Evolutionary conservation across 2,113 vertebrate species (phyloP), one percentile per base, ranked within the genome.

Genomic region (Istiophorus platypterus): DNA sequence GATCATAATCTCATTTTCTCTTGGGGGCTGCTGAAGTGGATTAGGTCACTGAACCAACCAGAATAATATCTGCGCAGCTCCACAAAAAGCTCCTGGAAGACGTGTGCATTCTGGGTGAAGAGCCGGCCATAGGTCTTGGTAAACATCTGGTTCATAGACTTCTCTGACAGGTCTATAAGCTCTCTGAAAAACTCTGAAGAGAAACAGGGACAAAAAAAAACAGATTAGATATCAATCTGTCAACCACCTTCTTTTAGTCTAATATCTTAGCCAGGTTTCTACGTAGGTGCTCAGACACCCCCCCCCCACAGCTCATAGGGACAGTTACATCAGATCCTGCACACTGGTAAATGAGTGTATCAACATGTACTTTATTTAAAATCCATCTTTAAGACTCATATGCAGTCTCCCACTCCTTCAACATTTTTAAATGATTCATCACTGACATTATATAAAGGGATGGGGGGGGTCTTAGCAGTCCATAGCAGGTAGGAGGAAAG

Each of bases 141-240:
- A 84, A 97, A 97, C 95, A 97, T 96, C 93, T 96, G 94, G 80
- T 96, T 95, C 94, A 97, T 95, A 2, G 96, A 96, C 85, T 95
- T 96, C 90, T 98, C 96, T 0, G 96, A 95, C 54, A 95, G 78
- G 22, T 95, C 95, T 62, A 97, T 96, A 41, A 97, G 94, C 89
- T 97, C 97, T 72, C 92, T 93, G 92, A 97, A 97, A 85, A 97
- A 96, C 81, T 97, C 97, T 97, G 91, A 54, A 70, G 45, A 80
- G 77, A 91, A 27, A 81, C 31, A 9, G 8, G 6, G n/a, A n/a
- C n/a, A n/a, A 76, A 29, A 37, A 85, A 41, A 47, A n/a, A 26
- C 63, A 85, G 27, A 71, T 87, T 59, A 78, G 61, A 74, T 57
- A 63, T 49, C 12, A 80, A 68, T 85, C 52, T 24, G 6, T 68